Conservation (phyloP, 2,888 invertebrate genomes). For the Agrochola lota region DNA sequence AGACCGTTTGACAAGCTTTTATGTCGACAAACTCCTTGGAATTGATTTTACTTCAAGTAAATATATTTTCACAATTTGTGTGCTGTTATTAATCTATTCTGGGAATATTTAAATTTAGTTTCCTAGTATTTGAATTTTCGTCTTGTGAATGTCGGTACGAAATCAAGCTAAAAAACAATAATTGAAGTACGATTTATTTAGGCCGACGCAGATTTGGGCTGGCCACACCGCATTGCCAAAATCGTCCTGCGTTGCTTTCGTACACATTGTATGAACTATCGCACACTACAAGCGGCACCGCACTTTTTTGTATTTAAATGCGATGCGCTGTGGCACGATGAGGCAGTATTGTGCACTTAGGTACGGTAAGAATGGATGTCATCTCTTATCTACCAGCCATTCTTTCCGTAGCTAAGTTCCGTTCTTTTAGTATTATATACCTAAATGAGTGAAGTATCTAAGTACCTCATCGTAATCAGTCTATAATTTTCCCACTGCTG, state of each 20-base stretch:
- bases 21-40: constrained; percentile 39
- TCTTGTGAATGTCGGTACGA: too few relatives aligned
- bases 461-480: too few relatives aligned
- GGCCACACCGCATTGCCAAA: too few relatives aligned
- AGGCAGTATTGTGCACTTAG: neutral
- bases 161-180: too few relatives aligned
- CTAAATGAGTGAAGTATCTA: neutral
- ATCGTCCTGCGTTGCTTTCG: neutral
- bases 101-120: neutral
- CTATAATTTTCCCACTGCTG: too few relatives aligned
- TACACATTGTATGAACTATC: neutral
- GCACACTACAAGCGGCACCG: neutral
- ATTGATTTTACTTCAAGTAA: constrained; percentile 51
- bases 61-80: neutral
- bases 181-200: too few relatives aligned
- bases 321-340: neutral
- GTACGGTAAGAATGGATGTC: neutral
- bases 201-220: neutral
- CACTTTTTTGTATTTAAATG: neutral
- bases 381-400: too few relatives aligned
- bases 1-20: constrained; percentile 55
- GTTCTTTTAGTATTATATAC: neutral
- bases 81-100: constrained; percentile 10
- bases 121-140: neutral
- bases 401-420: too few relatives aligned